Evolutionary conservation across 2,797 vertebrate species (phyloP), one percentile per base, ranked within the genome.

Genomic region (Cossypha niveicapilla): DNA sequence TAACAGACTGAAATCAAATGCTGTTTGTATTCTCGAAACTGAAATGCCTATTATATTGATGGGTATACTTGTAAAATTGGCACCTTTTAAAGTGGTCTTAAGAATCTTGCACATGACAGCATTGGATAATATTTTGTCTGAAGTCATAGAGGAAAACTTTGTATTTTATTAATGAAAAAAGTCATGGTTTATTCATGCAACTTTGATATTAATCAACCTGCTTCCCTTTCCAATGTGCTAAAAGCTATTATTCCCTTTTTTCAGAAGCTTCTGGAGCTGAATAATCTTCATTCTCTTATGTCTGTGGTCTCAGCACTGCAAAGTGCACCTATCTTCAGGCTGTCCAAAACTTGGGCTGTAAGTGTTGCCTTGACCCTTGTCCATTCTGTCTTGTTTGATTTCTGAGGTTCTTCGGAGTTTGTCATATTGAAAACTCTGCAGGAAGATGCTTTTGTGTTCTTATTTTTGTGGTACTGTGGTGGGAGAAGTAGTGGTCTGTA

Each of bases 341-440:
- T 99, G 93, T 98, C 98, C 60, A 99, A 99, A 97, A 99, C 99
- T 80, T 99, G 99, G 99, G 99, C 99, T 95, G 99, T 99, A 98
- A 98, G 99, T 98, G 58, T 35, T 61, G 67, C 24, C 10, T 80
- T 70, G 39, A 48, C 15, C 6, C 1, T 63, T 82, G 70, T 72
- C 50, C 11, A 39, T 35, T 74, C 66, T 80, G 56, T 54, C 32
- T 53, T 44, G 13, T 82, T 71, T 78, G 63, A 72, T 80, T 91
- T 86, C 27, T 61, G 42, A 78, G 18, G 13, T 45, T 87, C 56
- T 66, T 47, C 47, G 60, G 19, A 62, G 37, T 47, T 50, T 83
- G 45, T 34, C 0, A 0, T 21, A 30, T 39, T 51, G 11, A 24
- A 21, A 82, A 45, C 25, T 60, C 18, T n/a, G n/a, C 34, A 58